Evolutionary conservation across 2,888 invertebrate species (phyloP), one percentile per base, ranked within the genome.

Genomic region (Caradrina kadenii): DNA sequence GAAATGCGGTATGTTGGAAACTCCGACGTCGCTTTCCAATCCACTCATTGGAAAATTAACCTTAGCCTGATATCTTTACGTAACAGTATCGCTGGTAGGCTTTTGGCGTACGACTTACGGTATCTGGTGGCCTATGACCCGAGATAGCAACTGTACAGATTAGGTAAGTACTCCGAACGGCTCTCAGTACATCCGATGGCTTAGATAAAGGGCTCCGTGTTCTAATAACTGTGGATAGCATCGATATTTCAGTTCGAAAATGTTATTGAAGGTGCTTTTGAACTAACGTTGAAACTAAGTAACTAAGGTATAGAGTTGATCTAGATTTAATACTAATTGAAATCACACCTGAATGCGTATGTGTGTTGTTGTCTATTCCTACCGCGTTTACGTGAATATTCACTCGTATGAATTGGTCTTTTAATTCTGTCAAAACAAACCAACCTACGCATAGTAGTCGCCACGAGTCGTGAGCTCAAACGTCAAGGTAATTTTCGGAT

Each of bases 121-220:
- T 93, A 93, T 93, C 91, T 87, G 62, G 79, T 92, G 92, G 93
- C 93, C 93, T 93, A 88, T 91, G 93, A 92, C 92, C 93, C 87
- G 80, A 90, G 93, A 93, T 92, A 93, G 89, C 83, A 88, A 86
- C 83, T 82, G 87, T 87, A 89, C 84, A 92, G 92, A 93, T 92
- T 92, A 93, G 88, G 88, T 87, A 88, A 88, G 89, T 88, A 86
- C 86, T 87, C 70, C 55, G 72, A 86, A 84, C 85, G 84, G 86
- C 87, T 86, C 83, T 86, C 86, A 82, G 87, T 87, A 88, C 87
- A 89, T 89, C 87, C 86, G 90, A 91, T 90, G 86, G 82, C 80
- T 83, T 82, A 88, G 92, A 92, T 93, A 92, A 89, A 88, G 87
- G 86, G 81, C 79, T 84, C 79, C 81, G 86, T 87, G 89, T 87